Conservation (phyloP, 2,797 vertebrate genomes). For the Bovichtus variegatus region DNA sequence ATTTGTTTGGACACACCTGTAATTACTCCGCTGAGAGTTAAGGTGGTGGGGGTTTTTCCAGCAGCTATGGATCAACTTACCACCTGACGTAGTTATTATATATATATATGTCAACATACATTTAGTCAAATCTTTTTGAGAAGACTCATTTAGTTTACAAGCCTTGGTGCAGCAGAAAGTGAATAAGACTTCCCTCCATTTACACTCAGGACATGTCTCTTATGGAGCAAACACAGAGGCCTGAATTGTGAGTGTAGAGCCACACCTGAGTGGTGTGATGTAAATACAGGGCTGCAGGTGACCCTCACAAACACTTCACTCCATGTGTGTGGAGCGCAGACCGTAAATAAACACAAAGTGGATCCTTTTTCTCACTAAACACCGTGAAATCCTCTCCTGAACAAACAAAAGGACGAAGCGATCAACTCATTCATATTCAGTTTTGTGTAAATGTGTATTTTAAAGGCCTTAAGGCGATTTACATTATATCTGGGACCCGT, state of each 20-base stretch:
- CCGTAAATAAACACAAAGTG: neutral
- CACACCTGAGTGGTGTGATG: constrained; percentile 37
- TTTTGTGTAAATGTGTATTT: neutral
- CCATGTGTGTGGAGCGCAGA: neutral
- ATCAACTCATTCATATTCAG: neutral
- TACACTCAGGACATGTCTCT: neutral
- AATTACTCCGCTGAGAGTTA: constrained; percentile 50
- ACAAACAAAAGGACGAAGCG: neutral
- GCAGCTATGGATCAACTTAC: constrained; percentile 49
- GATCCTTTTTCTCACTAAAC: neutral
- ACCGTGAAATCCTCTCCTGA: neutral
- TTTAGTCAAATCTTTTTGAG: neutral
- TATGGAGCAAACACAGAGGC: neutral
- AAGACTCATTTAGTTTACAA: neutral
- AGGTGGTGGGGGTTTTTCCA: constrained; percentile 3
- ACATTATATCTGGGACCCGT: neutral
- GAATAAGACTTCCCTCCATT: neutral
- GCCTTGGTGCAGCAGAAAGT: neutral
- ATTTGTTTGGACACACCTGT: constrained; percentile 67
- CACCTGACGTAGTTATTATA: neutral
- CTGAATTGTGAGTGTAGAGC: neutral
- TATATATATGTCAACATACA: constrained; percentile 19
- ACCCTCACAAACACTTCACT: neutral
- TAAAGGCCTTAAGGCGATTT: no score
- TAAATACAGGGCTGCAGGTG: constrained; percentile 42